These are phyloP conservation scores for Delphinapterus leucas DNA, from an alignment of 2,113 vertebrate species.

Conservation along the genomic window DNA sequence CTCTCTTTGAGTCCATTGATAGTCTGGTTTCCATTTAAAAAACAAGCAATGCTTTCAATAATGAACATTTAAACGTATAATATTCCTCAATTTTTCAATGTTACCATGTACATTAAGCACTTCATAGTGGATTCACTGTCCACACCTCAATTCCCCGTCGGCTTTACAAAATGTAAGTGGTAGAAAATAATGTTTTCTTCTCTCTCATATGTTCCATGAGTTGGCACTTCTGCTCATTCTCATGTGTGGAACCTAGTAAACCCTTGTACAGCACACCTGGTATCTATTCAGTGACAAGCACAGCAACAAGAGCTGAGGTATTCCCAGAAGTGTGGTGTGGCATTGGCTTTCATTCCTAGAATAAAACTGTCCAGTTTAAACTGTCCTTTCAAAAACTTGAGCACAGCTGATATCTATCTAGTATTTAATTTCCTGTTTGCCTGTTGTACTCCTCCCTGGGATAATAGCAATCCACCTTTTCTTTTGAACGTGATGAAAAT, in stretches of 20 bases:
- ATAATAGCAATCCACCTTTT: constrained; percentile 24
- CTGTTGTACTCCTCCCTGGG: not conserved
- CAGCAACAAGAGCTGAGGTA: not conserved
- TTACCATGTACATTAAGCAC: not conserved
- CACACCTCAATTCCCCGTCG: not conserved
- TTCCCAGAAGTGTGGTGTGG: constrained; percentile 1
- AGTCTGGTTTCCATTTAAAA: not conserved
- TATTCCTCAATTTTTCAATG: not conserved
- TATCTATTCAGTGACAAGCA: not conserved
- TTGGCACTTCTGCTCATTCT: constrained; percentile 35
- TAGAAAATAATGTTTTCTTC: not conserved
- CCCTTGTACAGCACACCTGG: not conserved
- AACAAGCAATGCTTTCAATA: not conserved
- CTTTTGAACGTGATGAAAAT: constrained; percentile 32
- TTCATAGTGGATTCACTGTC: not conserved
- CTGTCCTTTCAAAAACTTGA: constrained; percentile 63
- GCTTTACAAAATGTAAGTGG: not conserved
- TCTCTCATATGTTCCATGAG: not conserved
- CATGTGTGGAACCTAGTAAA: not conserved
- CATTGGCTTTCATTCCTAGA: constrained; percentile 40
- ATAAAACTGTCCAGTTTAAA: constrained; percentile 29
- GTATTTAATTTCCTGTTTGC: constrained; percentile 60
- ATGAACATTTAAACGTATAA: not conserved
- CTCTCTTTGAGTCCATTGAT: not conserved
- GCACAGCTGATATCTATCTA: constrained; percentile 49